Conservation (phyloP, 2,113 vertebrate genomes). For the Opisthocomus hoazin region DNA sequence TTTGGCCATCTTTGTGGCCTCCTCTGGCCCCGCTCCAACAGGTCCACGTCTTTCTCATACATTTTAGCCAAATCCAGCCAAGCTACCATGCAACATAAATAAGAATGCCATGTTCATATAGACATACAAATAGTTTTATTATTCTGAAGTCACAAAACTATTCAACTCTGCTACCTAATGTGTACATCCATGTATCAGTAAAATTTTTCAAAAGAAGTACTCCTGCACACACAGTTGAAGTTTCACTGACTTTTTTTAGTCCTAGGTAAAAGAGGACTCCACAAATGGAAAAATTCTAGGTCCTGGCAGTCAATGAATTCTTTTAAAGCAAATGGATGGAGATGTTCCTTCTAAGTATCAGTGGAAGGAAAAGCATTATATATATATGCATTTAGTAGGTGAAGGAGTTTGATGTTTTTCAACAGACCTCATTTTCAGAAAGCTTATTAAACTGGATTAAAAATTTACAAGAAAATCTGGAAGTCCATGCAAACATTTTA, state of each 20-base stretch:
- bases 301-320: neutral
- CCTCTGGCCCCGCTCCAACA: neutral
- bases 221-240: neutral
- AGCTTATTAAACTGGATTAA: neutral
- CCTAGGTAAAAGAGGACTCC: neutral
- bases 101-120: neutral
- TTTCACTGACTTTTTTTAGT: neutral
- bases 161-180: neutral
- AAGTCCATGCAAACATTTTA: neutral
- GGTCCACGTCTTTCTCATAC: neutral
- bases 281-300: neutral
- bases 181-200: neutral
- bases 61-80: neutral
- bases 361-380: neutral
- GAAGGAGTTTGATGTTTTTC: neutral
- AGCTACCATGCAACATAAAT: neutral
- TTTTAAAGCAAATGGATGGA: neutral
- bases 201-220: neutral
- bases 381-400: neutral
- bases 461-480: neutral
- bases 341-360: neutral
- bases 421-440: neutral
- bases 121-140: neutral
- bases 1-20: neutral
- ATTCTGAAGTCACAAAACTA: neutral